phyloP scores from a whole-genome alignment of 2,797 vertebrate genomes.

The Onychomys torridus region DNA sequence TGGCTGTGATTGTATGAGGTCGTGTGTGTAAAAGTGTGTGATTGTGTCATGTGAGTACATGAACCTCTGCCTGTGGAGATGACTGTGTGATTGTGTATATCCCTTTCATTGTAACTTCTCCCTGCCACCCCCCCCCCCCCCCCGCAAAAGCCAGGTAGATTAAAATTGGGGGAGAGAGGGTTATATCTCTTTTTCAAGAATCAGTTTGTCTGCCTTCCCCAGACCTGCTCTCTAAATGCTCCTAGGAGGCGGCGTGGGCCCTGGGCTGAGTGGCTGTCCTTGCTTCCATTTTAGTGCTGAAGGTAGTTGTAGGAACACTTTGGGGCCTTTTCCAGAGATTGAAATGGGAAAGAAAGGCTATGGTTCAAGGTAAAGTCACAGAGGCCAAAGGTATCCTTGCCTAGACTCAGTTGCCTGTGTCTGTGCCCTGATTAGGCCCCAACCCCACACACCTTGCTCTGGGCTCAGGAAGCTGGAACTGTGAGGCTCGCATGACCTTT shows the following conservation, averaged over 20 bases:
- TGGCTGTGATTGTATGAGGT: background rate
- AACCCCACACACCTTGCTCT: no score
- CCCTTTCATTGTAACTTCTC: background rate
- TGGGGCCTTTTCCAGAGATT: background rate
- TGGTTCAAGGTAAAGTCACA: background rate
- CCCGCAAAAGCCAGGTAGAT: background rate
- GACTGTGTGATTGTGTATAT: background rate
- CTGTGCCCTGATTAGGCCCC: background rate
- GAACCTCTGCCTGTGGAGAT: background rate
- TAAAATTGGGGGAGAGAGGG: background rate
- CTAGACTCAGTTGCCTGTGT: accelerated
- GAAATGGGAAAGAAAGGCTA: background rate
- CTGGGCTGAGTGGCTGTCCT: background rate
- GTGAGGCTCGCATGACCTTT: background rate
- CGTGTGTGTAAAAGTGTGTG: background rate
- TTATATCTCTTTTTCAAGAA: background rate
- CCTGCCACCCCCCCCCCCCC: no score
- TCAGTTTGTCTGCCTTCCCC: background rate
- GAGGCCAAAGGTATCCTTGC: background rate
- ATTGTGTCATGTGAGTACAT: background rate
- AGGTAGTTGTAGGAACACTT: background rate
- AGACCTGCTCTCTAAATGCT: background rate
- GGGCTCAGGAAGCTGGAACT: background rate
- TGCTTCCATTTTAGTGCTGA: background rate
- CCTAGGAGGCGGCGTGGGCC: background rate